Evolutionary conservation across 2,888 invertebrate species (phyloP), one percentile per base, ranked within the genome.

Genomic region (Acleris laterana): DNA sequence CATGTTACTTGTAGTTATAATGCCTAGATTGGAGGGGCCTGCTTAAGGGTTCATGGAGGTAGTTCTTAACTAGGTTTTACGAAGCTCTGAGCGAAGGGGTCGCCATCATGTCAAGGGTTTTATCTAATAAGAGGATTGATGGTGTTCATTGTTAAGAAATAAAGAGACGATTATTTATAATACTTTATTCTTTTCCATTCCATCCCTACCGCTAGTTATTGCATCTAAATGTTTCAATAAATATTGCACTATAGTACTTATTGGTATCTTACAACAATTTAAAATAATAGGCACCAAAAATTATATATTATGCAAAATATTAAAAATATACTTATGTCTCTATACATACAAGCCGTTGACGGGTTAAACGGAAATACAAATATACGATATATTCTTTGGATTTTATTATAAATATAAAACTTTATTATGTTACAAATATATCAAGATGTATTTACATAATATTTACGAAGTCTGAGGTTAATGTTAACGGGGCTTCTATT

Each of bases 241-340:
- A 71, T 71, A 72, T 72, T 72, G 71, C 71, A 71, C 70, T 60
- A 55, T 58, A 42, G 38, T 64, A 63, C 50, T 60, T 71, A 68
- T 60, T 52, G 49, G 55, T 48, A 38, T 44, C 42, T 57, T 46
- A 57, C 25, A 28, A 46, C 11, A 50, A 56, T 46, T 63, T 28
- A 22, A 62, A 66, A 68, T 51, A 68, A 70, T 61, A 71, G 71
- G 68, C 71, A 72, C 70, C 68, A 67, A 57, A 71, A 70, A 68
- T 61, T 59, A 68, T 65, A 68, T 62, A 68, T 68, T 63, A 61
- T 64, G 69, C 71, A 71, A 71, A 69, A 69, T 71, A 71, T 69
- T 69, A 66, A 68, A 71, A 63, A 69, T 68, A 70, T 63, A 59
- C 62, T 63, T 62, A 67, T 38, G 22, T 55, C n/a, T 58, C 48